Evolutionary conservation across 2,888 invertebrate species (phyloP).

Genomic region (Glyphotaelius pellucidus): DNA sequence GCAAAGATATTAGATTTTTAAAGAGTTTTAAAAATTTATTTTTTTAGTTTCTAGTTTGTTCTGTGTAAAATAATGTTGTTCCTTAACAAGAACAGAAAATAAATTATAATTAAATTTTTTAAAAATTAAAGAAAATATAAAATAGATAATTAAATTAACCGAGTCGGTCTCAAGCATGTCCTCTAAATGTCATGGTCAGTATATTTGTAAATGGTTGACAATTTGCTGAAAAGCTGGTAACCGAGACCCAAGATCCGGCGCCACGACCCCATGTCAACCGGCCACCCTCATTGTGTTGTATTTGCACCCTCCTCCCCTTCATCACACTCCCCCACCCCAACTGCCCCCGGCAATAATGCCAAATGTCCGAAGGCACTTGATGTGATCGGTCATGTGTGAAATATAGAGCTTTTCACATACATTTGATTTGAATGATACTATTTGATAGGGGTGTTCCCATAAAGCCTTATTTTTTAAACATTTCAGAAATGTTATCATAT

Average conservation of each 20-base stretch:
- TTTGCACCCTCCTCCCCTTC: constrained; percentile 20
- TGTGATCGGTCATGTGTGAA: constrained; percentile 53
- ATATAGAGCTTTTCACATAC: constrained; percentile 45
- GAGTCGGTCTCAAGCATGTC: neutral
- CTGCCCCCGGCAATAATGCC: constrained; percentile 40
- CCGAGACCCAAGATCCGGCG: constrained; percentile 32
- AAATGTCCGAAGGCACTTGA: constrained; percentile 56
- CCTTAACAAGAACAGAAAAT: neutral
- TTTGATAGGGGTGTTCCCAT: constrained; percentile 3
- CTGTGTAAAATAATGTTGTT: neutral
- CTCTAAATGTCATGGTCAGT: neutral
- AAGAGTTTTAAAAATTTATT: too few species aligned
- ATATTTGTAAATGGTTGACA: neutral
- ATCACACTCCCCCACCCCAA: neutral
- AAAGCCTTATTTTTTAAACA: neutral
- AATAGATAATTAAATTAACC: neutral
- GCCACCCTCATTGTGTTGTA: constrained; percentile 37
- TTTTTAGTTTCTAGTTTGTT: neutral
- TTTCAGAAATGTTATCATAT: too few species aligned
- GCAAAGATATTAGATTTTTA: too few species aligned
- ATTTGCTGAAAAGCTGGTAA: constrained; percentile 33
- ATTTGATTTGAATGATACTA: constrained; percentile 27
- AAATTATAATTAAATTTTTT: neutral
- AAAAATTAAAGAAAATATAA: neutral
- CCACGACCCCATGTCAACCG: constrained; percentile 42